These are phyloP conservation scores for Protophormia terraenovae DNA, from an alignment of 2,888 invertebrate genomes.

Conservation along the genomic window DNA sequence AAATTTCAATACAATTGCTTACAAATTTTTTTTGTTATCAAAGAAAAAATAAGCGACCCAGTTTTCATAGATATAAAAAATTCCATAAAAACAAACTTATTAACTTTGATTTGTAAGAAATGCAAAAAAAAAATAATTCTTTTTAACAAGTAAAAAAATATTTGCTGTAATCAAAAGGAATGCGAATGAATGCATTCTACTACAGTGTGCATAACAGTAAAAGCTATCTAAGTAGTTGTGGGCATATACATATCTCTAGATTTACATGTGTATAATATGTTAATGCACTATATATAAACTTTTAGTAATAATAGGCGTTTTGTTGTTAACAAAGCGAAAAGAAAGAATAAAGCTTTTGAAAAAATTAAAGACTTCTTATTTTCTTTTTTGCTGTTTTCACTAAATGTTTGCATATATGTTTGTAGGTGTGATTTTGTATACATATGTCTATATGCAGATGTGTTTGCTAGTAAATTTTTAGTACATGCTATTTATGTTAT, in stretches of 20 bases:
- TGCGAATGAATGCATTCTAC: not conserved
- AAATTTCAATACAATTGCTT: conserved; percentile 26
- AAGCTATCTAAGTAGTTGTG: not conserved
- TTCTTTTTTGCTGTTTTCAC: not conserved
- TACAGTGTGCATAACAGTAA: not conserved
- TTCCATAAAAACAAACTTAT: conserved; percentile 11
- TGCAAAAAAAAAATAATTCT: not conserved
- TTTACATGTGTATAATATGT: conserved; percentile 36
- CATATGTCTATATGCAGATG: not conserved
- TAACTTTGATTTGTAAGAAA: conserved; percentile 44
- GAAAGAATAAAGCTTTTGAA: conserved; percentile 1
- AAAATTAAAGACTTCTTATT: conserved; percentile 32
- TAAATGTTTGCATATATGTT: not conserved
- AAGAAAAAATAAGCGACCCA: conserved; percentile 31
- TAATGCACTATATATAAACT: conserved; percentile 51
- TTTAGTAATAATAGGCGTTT: conserved; percentile 44
- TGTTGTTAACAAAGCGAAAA: not conserved
- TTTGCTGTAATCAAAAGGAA: conserved; percentile 38
- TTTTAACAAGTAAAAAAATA: conserved; percentile 2
- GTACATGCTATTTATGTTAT: not conserved
- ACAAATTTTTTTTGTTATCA: not conserved
- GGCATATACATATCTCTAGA: not conserved
- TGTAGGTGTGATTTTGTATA: not conserved
- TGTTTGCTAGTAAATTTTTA: not conserved
- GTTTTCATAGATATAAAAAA: not conserved